A percentile compares a stretch with the other conserved stretches of the same genome.
These are phyloP conservation scores for Ceratosolen fusciceps DNA, from an alignment of 1,140 invertebrate species.

Conservation along the genomic window DNA sequence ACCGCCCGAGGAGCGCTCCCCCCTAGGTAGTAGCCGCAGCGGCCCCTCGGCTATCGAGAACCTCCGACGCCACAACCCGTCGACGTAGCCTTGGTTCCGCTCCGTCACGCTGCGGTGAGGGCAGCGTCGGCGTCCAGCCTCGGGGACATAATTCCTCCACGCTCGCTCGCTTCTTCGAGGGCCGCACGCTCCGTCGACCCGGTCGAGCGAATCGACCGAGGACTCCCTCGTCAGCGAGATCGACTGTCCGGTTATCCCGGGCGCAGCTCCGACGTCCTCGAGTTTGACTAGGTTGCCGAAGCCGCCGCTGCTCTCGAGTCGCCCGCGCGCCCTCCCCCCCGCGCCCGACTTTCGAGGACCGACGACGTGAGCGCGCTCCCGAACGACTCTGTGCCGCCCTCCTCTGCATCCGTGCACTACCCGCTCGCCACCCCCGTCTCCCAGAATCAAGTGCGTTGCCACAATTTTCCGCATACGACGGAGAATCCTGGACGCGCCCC, in stretches of 20 bases:
- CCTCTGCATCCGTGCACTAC: no score
- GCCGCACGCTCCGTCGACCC: no score
- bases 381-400: no score
- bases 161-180: background rate
- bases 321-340: no score
- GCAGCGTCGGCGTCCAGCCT: slow-evolving; percentile 54
- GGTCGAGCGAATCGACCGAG: background rate
- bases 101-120: slow-evolving; percentile 56
- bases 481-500: background rate
- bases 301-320: no score
- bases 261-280: background rate
- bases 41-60: slow-evolving; percentile 54
- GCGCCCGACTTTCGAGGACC: background rate
- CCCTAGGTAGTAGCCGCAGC: background rate
- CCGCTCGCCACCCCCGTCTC: no score
- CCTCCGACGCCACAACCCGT: slow-evolving; percentile 55
- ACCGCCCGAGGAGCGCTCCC: background rate
- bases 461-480: slow-evolving; percentile 9
- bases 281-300: background rate
- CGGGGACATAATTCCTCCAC: slow-evolving; percentile 59
- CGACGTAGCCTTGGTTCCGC: slow-evolving; percentile 41
- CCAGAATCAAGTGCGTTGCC: background rate
- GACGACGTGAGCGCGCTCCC: background rate
- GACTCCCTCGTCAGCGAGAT: background rate
- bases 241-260: background rate